phyloP scores from a whole-genome alignment of 2,113 vertebrate species.

The Pantherophis guttatus region DNA sequence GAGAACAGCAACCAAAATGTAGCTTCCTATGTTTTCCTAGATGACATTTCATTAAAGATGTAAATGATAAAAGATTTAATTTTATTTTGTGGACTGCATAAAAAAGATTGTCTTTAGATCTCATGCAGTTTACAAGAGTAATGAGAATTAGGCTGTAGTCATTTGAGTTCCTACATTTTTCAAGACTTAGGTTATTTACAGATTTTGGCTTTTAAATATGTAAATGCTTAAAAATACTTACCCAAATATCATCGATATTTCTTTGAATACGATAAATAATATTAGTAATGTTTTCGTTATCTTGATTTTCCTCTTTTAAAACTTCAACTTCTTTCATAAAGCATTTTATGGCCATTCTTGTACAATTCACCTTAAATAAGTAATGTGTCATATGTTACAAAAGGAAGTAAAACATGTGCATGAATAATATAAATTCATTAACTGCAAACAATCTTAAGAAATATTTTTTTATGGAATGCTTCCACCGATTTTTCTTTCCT shows the following conservation, averaged over 20 bases:
- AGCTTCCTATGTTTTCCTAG: background rate
- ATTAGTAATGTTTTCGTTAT: fast-evolving
- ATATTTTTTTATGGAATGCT: background rate
- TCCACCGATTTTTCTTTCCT: background rate
- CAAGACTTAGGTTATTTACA: background rate
- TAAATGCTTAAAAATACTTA: conserved; percentile 29
- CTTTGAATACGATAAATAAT: background rate
- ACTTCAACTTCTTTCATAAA: conserved; percentile 40
- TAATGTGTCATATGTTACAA: background rate
- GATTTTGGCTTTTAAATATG: background rate
- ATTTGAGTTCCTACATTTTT: background rate
- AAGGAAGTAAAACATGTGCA: background rate
- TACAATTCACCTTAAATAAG: conserved; percentile 46
- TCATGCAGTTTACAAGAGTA: background rate
- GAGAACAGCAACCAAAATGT: background rate
- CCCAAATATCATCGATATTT: conserved; percentile 20
- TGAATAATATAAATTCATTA: background rate
- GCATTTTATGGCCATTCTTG: background rate
- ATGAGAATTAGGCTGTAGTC: background rate
- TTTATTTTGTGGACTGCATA: background rate
- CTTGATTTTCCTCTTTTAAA: background rate
- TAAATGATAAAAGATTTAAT: background rate
- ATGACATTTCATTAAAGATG: background rate
- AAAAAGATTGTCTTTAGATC: background rate
- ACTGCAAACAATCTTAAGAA: background rate